These are phyloP conservation scores for Clarias platycephalus DNA, from an alignment of 2,797 vertebrate species.

Conservation along the genomic window DNA sequence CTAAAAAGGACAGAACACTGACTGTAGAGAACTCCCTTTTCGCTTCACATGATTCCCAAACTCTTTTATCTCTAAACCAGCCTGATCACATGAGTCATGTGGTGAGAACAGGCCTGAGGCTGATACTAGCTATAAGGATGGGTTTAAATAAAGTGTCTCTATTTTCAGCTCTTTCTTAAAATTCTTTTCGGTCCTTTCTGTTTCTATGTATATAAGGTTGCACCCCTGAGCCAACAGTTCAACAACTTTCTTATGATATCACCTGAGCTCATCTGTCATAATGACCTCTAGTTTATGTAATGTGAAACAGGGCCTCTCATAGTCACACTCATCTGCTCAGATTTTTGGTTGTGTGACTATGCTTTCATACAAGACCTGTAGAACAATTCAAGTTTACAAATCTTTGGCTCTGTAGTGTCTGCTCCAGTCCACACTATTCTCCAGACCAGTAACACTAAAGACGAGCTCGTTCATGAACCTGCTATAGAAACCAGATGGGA, in stretches of 20 bases:
- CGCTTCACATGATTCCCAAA: slow-evolving; percentile 2
- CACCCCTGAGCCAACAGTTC: slow-evolving; percentile 27
- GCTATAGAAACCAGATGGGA: slow-evolving; percentile 64
- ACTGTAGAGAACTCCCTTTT: background rate
- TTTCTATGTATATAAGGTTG: slow-evolving; percentile 28
- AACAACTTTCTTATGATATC: slow-evolving; percentile 12
- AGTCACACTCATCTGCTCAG: background rate
- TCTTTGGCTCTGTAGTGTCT: background rate
- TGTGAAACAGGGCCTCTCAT: background rate
- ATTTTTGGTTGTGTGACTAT: background rate
- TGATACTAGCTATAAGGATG: background rate
- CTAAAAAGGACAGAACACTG: slow-evolving; percentile 56
- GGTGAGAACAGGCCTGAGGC: background rate
- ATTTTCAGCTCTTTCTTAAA: slow-evolving; percentile 14
- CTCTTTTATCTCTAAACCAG: background rate
- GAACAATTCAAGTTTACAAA: background rate
- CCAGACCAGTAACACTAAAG: background rate
- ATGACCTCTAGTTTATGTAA: slow-evolving; percentile 15
- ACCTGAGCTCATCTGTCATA: slow-evolving; percentile 35
- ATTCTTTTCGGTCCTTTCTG: background rate
- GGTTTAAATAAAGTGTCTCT: slow-evolving; percentile 26
- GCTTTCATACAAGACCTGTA: background rate
- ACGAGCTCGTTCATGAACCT: slow-evolving; percentile 14
- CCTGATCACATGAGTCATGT: slow-evolving; percentile 1
- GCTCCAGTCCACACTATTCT: background rate